Evolutionary conservation across 2,797 vertebrate genomes (phyloP), one percentile per base, ranked within the genome.

Genomic region (Apodemus agrarius): DNA sequence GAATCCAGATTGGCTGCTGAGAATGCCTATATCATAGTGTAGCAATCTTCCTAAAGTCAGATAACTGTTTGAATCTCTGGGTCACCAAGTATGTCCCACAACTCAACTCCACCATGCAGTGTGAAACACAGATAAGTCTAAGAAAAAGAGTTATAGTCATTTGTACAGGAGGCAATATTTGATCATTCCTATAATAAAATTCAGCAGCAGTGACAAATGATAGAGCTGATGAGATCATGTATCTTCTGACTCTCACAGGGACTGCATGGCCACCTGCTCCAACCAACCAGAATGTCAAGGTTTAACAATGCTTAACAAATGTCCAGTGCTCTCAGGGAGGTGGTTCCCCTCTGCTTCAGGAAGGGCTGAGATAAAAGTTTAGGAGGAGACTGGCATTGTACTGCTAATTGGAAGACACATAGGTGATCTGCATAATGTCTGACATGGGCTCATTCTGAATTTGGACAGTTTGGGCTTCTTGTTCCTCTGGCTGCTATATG

Each of bases 401-500:
- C 19, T 67, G 19, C 43, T n/a, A 24, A 31, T 14, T 49, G 31
- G 10, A 46, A 99, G 99, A 99, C 99, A 0, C 99, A 99, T 43
- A 99, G 99, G 95, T 99, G 99, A 46, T 99, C 99, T 0, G 99
- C 99, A 59, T 99, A 99, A 99, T 98, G 99, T 92, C 99, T 99
- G 95, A 99, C 99, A 0, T 99, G 99, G 99, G 99, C 99, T 57
- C 99, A 99, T 98, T 99, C 99, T 43, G 99, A 99, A 94, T 99
- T 99, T 87, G 99, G 99, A 31, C 99, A 99, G 99, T 99, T 97
- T 98, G 99, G 95, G 99, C 99, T 40, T 99, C 99, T 94, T 99
- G 99, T 97, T 99, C 99, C 4, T 99, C 99, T 84, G 99, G 99
- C 99, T 76, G 99, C 99, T 11, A 99, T 99, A 0, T 99, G 99